Conservation (phyloP, 2,888 invertebrate genomes). For the Tromatobia lineatoria region DNA sequence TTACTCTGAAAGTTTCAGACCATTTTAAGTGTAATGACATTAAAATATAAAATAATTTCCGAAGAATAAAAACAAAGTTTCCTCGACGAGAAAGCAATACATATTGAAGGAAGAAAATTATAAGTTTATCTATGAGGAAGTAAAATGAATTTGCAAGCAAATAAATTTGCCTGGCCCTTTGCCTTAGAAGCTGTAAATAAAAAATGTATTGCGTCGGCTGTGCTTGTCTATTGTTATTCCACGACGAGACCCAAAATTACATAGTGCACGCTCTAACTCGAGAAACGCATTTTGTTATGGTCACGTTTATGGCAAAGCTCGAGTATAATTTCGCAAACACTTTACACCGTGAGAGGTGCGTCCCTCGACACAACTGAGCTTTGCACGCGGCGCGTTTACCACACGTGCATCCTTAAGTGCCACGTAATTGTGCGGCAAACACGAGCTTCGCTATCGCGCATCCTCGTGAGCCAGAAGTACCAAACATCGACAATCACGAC, state of each 20-base stretch:
- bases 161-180: neutral
- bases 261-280: neutral
- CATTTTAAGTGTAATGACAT: too few relatives aligned
- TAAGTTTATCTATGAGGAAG: neutral
- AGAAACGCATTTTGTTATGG: conserved; percentile 7
- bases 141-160: neutral
- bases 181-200: neutral
- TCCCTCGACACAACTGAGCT: neutral
- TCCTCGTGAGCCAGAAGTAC: conserved; percentile 43
- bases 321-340: conserved; percentile 54
- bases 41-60: too few relatives aligned
- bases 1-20: too few relatives aligned
- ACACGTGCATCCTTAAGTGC: conserved; percentile 8
- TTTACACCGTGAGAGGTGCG: conserved; percentile 31
- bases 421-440: conserved; percentile 56
- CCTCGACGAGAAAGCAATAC: neutral
- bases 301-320: conserved; percentile 33
- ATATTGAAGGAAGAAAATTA: neutral
- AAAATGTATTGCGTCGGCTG: neutral
- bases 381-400: conserved; percentile 4
- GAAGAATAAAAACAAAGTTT: neutral
- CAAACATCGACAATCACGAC: conserved; percentile 50
- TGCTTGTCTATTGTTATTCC: conserved; percentile 16
- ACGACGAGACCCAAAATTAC: conserved; percentile 10
- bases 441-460: conserved; percentile 5